Base-by-base conservation (phyloP, 2,888 invertebrate species). In the Eustalomyia histrio region DNA sequence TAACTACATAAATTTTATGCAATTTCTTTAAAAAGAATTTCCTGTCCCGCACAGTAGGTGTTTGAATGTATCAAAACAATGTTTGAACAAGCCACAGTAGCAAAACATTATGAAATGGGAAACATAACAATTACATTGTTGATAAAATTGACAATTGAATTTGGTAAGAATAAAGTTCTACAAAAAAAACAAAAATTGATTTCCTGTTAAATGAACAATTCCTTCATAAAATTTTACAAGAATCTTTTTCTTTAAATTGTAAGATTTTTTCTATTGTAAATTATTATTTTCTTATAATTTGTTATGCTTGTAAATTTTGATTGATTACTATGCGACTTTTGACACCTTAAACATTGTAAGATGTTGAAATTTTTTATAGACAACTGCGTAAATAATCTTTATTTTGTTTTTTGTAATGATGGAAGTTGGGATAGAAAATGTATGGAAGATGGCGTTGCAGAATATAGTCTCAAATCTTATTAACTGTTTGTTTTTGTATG, bases 251-350 rank as follows among this genome's bases (percentile, higher is more conserved):
- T 43, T 12, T 5, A 10, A 7, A 12, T 58, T 64, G 52, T 29
- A 33, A 50, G 16, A 65, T n/a, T 43, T 47, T n/a, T 12, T 18
- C 16, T 53, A 18, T 17, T 35, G 33, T 24, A 14, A 7, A 76
- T 58, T 65, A 76, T 58, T 65, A n/a, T 47, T 67, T 63, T 67
- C 79, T 84, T 85, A 29, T 83, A 84, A 83, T 88, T 87, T 84
- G 82, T 83, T 83, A 81, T 84, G 86, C 85, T 84, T 86, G 86
- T 86, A 86, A 86, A 85, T 84, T 78, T 87, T 88, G 88, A 88
- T 89, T 87, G 88, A 88, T 88, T 87, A 86, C 88, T 87, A 83
- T 88, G 88, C 85, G 88, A 88, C 86, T 88, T 89, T 84, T 88
- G 89, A 86, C 89, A 88, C 89, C 67, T 67, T 29, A 47, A 24